Conservation (phyloP, 2,888 invertebrate genomes). For the Celastrina argiolus region DNA sequence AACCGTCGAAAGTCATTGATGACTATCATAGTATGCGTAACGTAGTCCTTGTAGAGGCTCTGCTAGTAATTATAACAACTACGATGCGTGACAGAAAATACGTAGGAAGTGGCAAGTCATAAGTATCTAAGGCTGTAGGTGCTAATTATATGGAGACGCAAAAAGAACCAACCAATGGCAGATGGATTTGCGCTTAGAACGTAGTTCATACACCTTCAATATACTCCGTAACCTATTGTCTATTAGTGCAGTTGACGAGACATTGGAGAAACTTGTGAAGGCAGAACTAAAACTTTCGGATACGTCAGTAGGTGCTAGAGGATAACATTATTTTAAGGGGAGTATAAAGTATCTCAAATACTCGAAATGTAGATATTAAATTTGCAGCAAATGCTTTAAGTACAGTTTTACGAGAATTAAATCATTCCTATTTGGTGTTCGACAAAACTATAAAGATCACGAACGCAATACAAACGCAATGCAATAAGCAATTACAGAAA, state of each 20-base stretch:
- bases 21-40: constrained; percentile 8
- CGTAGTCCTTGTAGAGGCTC: constrained; percentile 13
- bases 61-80: background rate
- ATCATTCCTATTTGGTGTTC: background rate
- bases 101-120: background rate
- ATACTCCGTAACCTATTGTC: too few relatives aligned
- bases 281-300: too few relatives aligned
- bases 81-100: background rate
- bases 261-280: too few relatives aligned
- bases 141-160: background rate
- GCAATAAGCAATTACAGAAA: constrained; percentile 23
- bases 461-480: constrained; percentile 15
- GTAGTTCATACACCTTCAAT: too few relatives aligned
- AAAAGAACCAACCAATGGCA: background rate
- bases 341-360: too few relatives aligned
- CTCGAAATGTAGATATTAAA: too few relatives aligned
- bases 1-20: constrained; percentile 7
- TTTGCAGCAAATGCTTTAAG: too few relatives aligned
- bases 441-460: constrained; percentile 5
- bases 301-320: too few relatives aligned
- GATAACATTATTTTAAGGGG: too few relatives aligned
- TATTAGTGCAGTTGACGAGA: too few relatives aligned
- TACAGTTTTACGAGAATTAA: background rate
- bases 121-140: background rate
- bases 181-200: background rate